Base-by-base conservation (phyloP, 2,888 invertebrate genomes). In the Erebia ligea region DNA sequence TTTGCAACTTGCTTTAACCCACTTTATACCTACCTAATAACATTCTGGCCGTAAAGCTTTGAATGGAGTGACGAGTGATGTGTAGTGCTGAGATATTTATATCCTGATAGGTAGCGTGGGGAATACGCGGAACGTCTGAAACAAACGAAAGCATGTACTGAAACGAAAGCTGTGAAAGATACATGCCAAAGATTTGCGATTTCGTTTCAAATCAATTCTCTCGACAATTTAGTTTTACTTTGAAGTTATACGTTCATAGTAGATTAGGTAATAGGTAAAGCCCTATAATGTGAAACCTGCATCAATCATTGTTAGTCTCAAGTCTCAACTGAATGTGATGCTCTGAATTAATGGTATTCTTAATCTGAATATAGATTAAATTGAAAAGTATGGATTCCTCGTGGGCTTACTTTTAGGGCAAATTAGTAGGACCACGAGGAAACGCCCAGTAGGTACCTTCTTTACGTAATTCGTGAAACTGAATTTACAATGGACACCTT, bases 61-160 rank as follows among this genome's bases (percentile, higher is more conserved):
- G 73, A 76, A 77, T 76, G 73, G 69, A 74, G 74, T 67, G 76
- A 73, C 72, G 70, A 74, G 71, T 70, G 72, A 71, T 76, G 71
- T 74, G 65, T 64, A 70, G 71, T 67, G 66, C 64, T 50, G 34
- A 66, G 70, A 65, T 76, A 76, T 76, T 73, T 76, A 75, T 73
- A 73, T 52, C 48, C 61, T 70, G 66, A 72, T 74, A n/a, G n/a
- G n/a, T n/a, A 72, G 69, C 66, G 68, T 56, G 34, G 48, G 70
- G 61, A 62, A 61, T 73, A 57, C 59, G 66, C 45, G 40, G 54
- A 68, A 68, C 52, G 68, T 71, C 66, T 57, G 48, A 71, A 69
- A 71, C 64, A 56, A 62, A 57, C 59, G 21, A 56, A 62, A 67
- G 50, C 50, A 34, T 34, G 34, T 34, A 40, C 10, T 11, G 13